Conservation (phyloP, 2,113 vertebrate species). For the Vireo altiloquus region DNA sequence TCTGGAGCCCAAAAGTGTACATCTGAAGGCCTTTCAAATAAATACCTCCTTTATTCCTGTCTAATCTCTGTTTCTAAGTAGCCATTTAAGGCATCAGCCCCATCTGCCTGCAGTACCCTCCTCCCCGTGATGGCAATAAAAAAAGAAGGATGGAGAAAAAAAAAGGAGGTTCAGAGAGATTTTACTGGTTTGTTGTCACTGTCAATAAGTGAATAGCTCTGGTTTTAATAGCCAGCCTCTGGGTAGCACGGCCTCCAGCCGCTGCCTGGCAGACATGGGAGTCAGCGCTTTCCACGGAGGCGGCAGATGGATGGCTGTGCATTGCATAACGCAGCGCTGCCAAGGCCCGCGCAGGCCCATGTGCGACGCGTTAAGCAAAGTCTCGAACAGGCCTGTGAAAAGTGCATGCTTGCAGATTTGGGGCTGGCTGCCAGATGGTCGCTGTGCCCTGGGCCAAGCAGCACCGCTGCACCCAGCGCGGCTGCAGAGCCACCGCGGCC, state of each 20-base stretch:
- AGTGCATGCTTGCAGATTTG: not conserved
- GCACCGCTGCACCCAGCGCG: accelerated
- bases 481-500: not conserved
- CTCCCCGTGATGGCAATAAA: not conserved
- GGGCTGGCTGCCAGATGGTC: not conserved
- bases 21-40: too few relatives aligned
- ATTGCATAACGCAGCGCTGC: not conserved
- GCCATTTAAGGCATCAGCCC: too few relatives aligned
- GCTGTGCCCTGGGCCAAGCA: accelerated
- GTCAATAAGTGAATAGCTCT: conserved; percentile 22
- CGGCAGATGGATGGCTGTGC: not conserved
- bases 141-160: too few relatives aligned
- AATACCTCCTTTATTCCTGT: too few relatives aligned
- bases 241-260: not conserved
- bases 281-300: not conserved
- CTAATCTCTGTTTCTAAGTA: too few relatives aligned
- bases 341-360: not conserved
- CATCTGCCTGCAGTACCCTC: not conserved
- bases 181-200: conserved; percentile 50
- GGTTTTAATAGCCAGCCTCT: conserved; percentile 17
- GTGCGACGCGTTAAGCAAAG: not conserved
- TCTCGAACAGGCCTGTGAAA: not conserved
- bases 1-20: too few relatives aligned
- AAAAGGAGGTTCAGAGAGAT: not conserved
- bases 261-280: not conserved